Conservation (phyloP, 2,888 invertebrate species). For the Acleris holmiana region DNA sequence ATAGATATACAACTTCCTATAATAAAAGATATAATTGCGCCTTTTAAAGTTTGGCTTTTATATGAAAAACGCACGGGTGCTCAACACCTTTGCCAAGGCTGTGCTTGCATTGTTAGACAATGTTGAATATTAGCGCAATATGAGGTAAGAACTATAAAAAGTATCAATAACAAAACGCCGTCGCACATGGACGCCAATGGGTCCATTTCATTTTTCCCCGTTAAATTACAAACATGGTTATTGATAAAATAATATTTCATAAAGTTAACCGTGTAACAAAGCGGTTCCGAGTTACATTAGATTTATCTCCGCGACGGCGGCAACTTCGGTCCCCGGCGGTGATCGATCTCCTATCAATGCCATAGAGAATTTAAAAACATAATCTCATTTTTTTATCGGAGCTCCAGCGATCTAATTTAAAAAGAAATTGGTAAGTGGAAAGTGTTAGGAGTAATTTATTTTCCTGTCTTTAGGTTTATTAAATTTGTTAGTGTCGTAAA, state of each 20-base stretch:
- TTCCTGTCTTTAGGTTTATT: constrained; percentile 18
- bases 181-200: neutral
- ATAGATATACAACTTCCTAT: too few relatives aligned
- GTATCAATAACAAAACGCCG: too few relatives aligned
- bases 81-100: too few relatives aligned
- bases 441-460: constrained; percentile 31
- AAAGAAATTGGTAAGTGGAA: constrained; percentile 31
- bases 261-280: constrained; percentile 34
- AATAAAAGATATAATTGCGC: too few relatives aligned
- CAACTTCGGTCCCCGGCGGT: constrained; percentile 41
- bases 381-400: constrained; percentile 36
- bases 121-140: too few relatives aligned
- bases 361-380: constrained; percentile 46
- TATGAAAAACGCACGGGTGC: too few relatives aligned
- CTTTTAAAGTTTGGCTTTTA: too few relatives aligned
- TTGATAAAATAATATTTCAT: constrained; percentile 24
- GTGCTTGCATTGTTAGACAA: too few relatives aligned
- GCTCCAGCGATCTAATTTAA: constrained; percentile 35
- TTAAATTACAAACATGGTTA: constrained; percentile 3
- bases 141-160: too few relatives aligned
- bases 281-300: constrained; percentile 59
- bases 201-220: neutral
- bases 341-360: constrained; percentile 71
- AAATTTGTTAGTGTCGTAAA: neutral
- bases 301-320: constrained; percentile 30